phyloP scores from a whole-genome alignment of 2,888 invertebrate genomes.

The Parochlus steinenii region DNA sequence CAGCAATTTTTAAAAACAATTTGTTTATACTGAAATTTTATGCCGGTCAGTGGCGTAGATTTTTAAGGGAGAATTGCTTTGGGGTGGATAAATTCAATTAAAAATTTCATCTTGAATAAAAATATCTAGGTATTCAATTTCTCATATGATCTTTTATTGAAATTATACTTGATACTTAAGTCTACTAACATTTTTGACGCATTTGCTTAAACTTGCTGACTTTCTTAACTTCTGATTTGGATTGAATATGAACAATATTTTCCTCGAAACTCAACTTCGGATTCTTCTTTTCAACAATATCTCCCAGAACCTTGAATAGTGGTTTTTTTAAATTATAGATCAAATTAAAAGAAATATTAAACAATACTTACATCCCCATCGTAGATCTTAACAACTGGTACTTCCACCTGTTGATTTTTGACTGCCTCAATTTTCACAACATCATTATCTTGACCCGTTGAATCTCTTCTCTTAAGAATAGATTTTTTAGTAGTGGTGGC shows the following conservation, averaged over 20 bases:
- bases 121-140: too few relatives aligned
- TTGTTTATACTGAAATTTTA: too few relatives aligned
- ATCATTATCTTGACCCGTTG: background rate
- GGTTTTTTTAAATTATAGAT: too few relatives aligned
- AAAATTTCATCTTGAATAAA: too few relatives aligned
- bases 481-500: background rate
- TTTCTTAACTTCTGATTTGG: background rate
- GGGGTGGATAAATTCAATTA: too few relatives aligned
- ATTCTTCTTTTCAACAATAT: slow-evolving; percentile 2
- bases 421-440: background rate
- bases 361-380: background rate
- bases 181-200: slow-evolving; percentile 5
- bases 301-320: slow-evolving; percentile 3
- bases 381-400: slow-evolving; percentile 2
- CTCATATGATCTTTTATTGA: too few relatives aligned
- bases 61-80: too few relatives aligned
- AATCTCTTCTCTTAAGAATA: background rate
- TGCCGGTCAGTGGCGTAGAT: too few relatives aligned
- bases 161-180: too few relatives aligned
- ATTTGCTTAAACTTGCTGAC: slow-evolving; percentile 7
- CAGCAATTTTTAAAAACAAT: too few relatives aligned
- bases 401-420: background rate
- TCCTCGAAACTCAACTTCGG: background rate
- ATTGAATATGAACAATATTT: background rate
- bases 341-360: too few relatives aligned